Evolutionary conservation across 2,797 vertebrate genomes (phyloP).

Genomic region (Potorous gilbertii): DNA sequence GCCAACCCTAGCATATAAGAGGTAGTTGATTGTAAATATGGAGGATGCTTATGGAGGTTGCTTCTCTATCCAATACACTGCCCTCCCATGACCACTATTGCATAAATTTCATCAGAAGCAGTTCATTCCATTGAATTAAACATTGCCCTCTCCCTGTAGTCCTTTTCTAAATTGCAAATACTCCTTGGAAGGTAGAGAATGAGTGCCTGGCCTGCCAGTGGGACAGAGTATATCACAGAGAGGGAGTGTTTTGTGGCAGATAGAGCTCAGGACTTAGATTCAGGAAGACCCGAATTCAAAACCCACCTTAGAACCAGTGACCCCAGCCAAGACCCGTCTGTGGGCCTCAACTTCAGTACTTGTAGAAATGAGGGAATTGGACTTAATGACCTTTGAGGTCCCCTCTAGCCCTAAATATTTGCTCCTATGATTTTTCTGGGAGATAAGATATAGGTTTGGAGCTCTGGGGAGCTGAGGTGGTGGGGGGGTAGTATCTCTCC

Average conservation of each 20-base stretch:
- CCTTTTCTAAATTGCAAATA: slow-evolving; percentile 4
- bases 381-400: neutral
- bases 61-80: neutral
- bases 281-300: neutral
- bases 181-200: neutral
- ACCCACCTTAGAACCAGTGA: neutral
- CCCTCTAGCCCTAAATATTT: neutral
- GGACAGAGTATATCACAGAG: neutral
- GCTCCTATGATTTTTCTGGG: neutral
- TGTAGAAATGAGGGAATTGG: neutral
- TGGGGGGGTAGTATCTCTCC: neutral
- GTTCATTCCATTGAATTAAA: neutral
- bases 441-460: neutral
- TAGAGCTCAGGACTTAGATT: neutral
- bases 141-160: neutral
- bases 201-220: neutral
- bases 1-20: neutral
- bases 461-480: neutral
- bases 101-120: neutral
- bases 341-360: neutral
- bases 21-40: neutral
- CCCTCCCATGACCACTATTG: neutral
- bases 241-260: neutral
- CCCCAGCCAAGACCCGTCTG: neutral
- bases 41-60: neutral